These are phyloP conservation scores for Poeciliopsis infans DNA, from an alignment of 2,797 vertebrate genomes.

Conservation along the genomic window DNA sequence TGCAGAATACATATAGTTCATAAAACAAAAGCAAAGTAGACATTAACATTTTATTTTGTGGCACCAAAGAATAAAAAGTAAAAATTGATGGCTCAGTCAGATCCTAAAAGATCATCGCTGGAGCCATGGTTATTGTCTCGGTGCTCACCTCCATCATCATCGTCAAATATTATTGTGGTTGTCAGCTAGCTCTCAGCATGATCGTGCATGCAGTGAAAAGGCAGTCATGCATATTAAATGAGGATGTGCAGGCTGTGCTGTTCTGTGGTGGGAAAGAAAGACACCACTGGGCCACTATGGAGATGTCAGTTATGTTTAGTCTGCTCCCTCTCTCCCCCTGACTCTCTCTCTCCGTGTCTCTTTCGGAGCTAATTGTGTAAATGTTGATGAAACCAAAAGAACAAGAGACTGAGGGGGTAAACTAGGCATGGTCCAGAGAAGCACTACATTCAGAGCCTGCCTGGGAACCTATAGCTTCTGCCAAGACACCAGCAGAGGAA, in stretches of 20 bases:
- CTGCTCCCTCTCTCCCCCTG: conserved; percentile 39
- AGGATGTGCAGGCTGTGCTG: conserved; percentile 57
- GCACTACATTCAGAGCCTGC: conserved; percentile 75
- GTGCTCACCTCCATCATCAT: conserved; percentile 49
- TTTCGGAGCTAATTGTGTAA: conserved; percentile 69
- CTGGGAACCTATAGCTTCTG: conserved; percentile 81
- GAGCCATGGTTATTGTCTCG: conserved; percentile 34
- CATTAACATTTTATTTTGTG: background rate
- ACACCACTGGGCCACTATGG: conserved; percentile 65
- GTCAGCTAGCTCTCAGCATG: conserved; percentile 64
- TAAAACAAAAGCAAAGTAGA: no score
- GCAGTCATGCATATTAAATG: conserved; percentile 74
- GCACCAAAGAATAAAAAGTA: background rate
- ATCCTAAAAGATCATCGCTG: conserved; percentile 23
- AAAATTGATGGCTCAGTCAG: conserved; percentile 33
- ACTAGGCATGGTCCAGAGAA: conserved; percentile 69
- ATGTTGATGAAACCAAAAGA: conserved; percentile 68
- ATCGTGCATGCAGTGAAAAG: conserved; percentile 68
- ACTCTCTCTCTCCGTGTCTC: conserved; percentile 28
- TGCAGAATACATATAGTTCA: background rate
- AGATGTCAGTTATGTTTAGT: conserved; percentile 73
- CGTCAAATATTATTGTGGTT: conserved; percentile 50
- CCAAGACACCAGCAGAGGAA: conserved; percentile 74
- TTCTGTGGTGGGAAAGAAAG: conserved; percentile 68
- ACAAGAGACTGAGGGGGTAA: conserved; percentile 69